phyloP scores from a whole-genome alignment of 2,113 vertebrate species.

The Shinisaurus crocodilurus region DNA sequence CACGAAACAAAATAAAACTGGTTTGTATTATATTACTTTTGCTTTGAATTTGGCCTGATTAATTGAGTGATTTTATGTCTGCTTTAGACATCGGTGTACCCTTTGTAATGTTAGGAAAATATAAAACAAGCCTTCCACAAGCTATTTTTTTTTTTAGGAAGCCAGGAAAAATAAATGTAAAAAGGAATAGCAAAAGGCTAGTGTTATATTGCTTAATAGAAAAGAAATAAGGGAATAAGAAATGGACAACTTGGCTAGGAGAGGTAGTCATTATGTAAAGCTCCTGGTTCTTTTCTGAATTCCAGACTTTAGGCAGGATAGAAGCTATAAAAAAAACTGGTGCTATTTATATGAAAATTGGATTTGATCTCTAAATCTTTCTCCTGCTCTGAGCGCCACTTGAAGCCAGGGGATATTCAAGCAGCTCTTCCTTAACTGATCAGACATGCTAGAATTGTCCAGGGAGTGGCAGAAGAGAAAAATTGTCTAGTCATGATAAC shows the following conservation, averaged over 20 bases:
- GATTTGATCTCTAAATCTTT: slow-evolving; percentile 42
- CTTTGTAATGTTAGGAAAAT: background rate
- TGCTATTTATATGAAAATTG: slow-evolving; percentile 45
- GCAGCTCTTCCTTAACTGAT: slow-evolving; percentile 35
- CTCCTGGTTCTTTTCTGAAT: slow-evolving; percentile 15
- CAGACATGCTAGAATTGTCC: slow-evolving; percentile 17
- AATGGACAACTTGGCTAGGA: slow-evolving; percentile 7
- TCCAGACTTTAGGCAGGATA: slow-evolving; percentile 21
- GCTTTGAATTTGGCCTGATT: slow-evolving; percentile 3
- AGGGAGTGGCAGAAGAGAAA: slow-evolving; percentile 5
- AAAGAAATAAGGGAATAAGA: slow-evolving; percentile 7
- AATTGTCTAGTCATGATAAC: background rate
- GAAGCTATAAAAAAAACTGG: slow-evolving; percentile 3
- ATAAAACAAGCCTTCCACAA: background rate
- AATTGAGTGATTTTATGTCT: background rate
- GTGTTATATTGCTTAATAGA: background rate
- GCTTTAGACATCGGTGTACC: background rate
- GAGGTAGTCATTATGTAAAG: slow-evolving; percentile 23
- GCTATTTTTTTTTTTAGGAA: background rate
- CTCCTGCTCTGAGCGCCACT: slow-evolving; percentile 30
- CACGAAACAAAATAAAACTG: background rate
- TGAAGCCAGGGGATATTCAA: slow-evolving; percentile 33
- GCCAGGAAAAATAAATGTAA: background rate
- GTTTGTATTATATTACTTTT: slow-evolving; percentile 4
- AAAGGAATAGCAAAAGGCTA: background rate